phyloP scores from a whole-genome alignment of 2,888 invertebrate species.

The Platerodrilus igneus region DNA sequence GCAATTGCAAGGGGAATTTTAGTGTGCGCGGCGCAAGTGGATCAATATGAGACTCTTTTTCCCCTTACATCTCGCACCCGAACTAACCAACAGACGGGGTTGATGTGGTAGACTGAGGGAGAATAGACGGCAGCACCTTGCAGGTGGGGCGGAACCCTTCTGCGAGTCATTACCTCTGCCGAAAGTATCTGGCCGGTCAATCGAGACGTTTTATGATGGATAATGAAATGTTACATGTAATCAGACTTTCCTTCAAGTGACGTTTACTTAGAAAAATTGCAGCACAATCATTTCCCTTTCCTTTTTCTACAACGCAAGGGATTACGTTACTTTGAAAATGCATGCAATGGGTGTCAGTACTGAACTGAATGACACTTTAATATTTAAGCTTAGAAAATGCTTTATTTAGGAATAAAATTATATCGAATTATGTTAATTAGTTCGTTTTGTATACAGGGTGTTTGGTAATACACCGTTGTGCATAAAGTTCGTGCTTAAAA shows the following conservation, averaged over 20 bases:
- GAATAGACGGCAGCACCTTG: slow-evolving; percentile 28
- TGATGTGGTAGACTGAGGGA: slow-evolving; percentile 29
- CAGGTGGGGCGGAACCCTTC: slow-evolving; percentile 36
- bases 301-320: background rate
- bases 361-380: too few relatives aligned
- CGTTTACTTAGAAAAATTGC: background rate
- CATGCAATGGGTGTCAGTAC: too few relatives aligned
- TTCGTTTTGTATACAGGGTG: too few relatives aligned
- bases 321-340: too few relatives aligned
- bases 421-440: too few relatives aligned
- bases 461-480: too few relatives aligned
- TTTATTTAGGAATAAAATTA: too few relatives aligned
- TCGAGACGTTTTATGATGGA: slow-evolving; percentile 36
- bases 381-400: too few relatives aligned
- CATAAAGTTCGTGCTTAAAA: too few relatives aligned
- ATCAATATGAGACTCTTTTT: slow-evolving; percentile 34
- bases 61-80: slow-evolving; percentile 22
- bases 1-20: slow-evolving; percentile 27
- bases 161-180: slow-evolving; percentile 35
- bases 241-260: slow-evolving; percentile 20
- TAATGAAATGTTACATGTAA: slow-evolving; percentile 35
- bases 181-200: slow-evolving; percentile 35
- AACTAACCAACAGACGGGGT: slow-evolving; percentile 28
- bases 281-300: background rate
- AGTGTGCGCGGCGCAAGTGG: slow-evolving; percentile 37